Base-by-base conservation (phyloP, 1,140 invertebrate genomes). In the Diuraphis noxia region DNA sequence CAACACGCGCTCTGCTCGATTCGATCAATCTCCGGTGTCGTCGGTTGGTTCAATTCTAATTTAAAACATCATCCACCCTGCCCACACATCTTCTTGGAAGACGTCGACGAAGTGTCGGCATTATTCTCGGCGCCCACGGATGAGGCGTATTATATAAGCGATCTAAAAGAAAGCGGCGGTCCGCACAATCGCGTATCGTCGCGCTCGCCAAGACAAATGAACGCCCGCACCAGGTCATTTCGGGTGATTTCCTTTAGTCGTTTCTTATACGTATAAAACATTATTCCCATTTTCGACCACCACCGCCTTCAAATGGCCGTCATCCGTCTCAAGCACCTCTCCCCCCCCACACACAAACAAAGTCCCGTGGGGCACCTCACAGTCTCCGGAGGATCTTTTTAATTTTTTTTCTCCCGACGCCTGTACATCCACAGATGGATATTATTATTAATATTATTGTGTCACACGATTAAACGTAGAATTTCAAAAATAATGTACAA, bases 11-110 rank as follows among this genome's bases (percentile, higher is more conserved):
- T 72, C 10, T 30, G 25, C 56, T 72, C 56, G 1, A 72, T 72
- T 72, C 56, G 13, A 72, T 72, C n/a, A 72, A 72, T 72, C 56
- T 63, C 56, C 30, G 30, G 4, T 30, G 56, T 34, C 56, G 56
- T n/a, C 56, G 56, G 56, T n/a, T n/a, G 56, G 56, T n/a, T 72
- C 56, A 72, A 72, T 72, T 72, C 56, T 72, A 72, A 72, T 72
- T 72, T 72, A 72, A 72, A 72, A 72, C 56, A 13, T 34, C 56
- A 6, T n/a, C 30, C 56, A n/a, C 30, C 4, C 56, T n/a, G 30
- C n/a, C 5, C 13, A 72, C n/a, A 17, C 56, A 30, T n/a, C 5
- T 30, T 5, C n/a, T n/a, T n/a, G 56, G 13, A 72, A 30, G 56
- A 72, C 56, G 30, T n/a, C 56, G 30, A 72, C 56, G 56, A 72